Evolutionary conservation across 2,113 vertebrate species (phyloP).

Genomic region (Piprites chloris): DNA sequence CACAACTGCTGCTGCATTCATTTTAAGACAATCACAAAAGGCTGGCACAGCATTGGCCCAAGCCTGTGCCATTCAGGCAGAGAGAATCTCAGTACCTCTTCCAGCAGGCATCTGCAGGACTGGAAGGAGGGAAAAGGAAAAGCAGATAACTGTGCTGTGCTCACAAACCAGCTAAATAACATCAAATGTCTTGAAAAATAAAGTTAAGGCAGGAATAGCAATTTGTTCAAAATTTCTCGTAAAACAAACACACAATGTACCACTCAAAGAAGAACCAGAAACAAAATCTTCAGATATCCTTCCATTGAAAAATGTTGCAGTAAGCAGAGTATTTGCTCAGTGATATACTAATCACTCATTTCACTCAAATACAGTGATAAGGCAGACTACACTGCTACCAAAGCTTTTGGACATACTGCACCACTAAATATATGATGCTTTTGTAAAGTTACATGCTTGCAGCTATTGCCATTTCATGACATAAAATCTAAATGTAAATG

Average conservation of each 20-base stretch:
- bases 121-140: not conserved
- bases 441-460: not conserved
- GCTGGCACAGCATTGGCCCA: not conserved
- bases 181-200: not conserved
- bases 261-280: not conserved
- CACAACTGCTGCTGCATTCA: not conserved
- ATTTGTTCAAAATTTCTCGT: not conserved
- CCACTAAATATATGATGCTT: not conserved
- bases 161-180: not conserved
- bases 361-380: not conserved
- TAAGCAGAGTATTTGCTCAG: not conserved
- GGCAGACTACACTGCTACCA: not conserved
- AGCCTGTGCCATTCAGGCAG: not conserved
- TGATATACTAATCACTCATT: not conserved
- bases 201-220: not conserved
- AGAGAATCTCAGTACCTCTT: not conserved
- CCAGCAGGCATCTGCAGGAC: not conserved
- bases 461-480: not conserved
- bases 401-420: not conserved
- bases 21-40: not conserved
- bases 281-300: not conserved
- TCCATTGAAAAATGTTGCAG: not conserved
- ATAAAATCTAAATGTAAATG: no score
- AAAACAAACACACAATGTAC: not conserved
- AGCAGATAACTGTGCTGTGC: rapidly evolving